Evolutionary conservation across 2,113 vertebrate genomes (phyloP).

Genomic region (Brachyhypopomus gauderio): DNA sequence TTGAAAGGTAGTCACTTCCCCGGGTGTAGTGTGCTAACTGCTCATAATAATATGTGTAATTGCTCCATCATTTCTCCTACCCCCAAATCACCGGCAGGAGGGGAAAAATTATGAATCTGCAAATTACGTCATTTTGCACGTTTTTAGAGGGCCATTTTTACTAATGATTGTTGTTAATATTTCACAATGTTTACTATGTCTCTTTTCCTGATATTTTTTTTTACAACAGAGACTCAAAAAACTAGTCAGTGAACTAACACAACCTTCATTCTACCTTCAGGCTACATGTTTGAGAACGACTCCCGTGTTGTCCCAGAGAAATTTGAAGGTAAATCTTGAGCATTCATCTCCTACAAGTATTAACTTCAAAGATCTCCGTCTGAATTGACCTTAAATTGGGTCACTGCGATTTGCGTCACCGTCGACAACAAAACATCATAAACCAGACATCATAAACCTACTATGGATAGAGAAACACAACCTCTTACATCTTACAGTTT

Average conservation of each 20-base stretch:
- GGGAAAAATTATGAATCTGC: conserved; percentile 22
- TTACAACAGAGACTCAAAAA: background rate
- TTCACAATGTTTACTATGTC: conserved; percentile 18
- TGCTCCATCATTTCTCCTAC: conserved; percentile 4
- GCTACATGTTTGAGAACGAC: conserved; percentile 91
- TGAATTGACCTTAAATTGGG: background rate
- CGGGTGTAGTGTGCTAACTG: conserved; percentile 15
- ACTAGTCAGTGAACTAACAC: background rate
- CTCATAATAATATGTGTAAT: conserved; percentile 34
- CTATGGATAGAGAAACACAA: background rate
- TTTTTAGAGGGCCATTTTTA: conserved; percentile 18
- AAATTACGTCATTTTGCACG: conserved; percentile 19
- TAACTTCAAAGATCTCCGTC: background rate
- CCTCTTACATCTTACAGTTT: background rate
- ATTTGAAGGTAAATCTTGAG: conserved; percentile 85
- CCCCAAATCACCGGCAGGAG: background rate
- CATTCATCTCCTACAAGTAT: background rate
- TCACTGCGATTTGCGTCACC: conserved; percentile 1
- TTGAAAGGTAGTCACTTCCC: conserved; percentile 30
- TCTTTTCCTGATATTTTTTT: conserved; percentile 1
- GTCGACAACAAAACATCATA: background rate
- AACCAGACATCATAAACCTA: background rate
- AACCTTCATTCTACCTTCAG: conserved; percentile 67
- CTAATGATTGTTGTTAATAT: conserved; percentile 37
- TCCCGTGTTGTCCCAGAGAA: conserved; percentile 95